phyloP scores from a whole-genome alignment of 2,888 invertebrate genomes.

The Theretra japonica region DNA sequence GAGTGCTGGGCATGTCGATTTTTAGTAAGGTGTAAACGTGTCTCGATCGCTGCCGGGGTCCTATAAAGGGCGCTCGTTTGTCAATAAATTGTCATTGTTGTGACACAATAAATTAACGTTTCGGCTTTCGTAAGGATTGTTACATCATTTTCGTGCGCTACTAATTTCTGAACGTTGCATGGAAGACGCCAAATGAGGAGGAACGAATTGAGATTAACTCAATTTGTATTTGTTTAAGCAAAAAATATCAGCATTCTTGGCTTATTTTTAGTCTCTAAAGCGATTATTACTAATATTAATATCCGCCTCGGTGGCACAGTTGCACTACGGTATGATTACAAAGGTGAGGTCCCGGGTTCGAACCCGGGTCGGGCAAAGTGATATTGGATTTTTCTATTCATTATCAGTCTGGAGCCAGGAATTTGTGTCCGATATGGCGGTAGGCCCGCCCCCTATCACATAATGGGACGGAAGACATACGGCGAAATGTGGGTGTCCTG shows the following conservation, averaged over 20 bases:
- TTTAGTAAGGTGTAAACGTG: constrained; percentile 62
- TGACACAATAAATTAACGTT: constrained; percentile 61
- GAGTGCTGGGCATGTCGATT: constrained; percentile 57
- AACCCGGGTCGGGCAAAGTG: too few relatives aligned
- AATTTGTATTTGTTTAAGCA: not conserved
- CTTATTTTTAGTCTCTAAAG: not conserved
- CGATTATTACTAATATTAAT: too few relatives aligned
- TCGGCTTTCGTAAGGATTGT: constrained; percentile 45
- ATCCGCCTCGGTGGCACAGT: too few relatives aligned
- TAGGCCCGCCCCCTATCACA: too few relatives aligned
- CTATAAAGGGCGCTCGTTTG: constrained; percentile 59
- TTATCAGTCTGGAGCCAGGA: too few relatives aligned
- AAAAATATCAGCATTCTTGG: not conserved
- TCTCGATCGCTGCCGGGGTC: constrained; percentile 47
- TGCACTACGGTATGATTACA: too few relatives aligned
- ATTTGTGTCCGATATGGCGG: too few relatives aligned
- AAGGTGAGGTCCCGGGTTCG: too few relatives aligned
- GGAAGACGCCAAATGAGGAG: not conserved
- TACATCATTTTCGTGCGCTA: constrained; percentile 52
- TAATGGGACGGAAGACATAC: too few relatives aligned
- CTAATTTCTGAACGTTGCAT: constrained; percentile 42
- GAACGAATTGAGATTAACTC: constrained; percentile 4
- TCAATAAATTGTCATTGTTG: constrained; percentile 73
- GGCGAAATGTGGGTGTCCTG: too few relatives aligned
- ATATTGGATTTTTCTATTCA: too few relatives aligned